Evolutionary conservation across 2,113 vertebrate species (phyloP), one percentile per base, ranked within the genome.

Genomic region (Typhlomys cinereus): DNA sequence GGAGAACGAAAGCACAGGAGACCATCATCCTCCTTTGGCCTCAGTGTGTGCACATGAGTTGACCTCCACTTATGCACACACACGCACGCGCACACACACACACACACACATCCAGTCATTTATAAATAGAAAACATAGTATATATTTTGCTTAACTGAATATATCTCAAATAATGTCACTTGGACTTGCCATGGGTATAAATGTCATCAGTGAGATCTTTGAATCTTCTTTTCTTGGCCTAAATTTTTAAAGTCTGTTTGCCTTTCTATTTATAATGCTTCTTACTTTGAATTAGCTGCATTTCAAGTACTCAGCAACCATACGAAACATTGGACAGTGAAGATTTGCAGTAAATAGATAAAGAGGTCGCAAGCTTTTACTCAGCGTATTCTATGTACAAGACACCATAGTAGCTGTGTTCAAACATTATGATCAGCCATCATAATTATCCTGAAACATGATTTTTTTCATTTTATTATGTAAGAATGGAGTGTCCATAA

Each of bases 181-280:
- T 91, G 34, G 36, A 50, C 4, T 62, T 67, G 10, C 11, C 34
- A 71, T 80, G 59, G 78, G 57, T 15, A 41, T 81, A 39, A 81
- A 69, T n/a, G 64, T 76, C 69, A 54, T 76, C 41, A 85, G 46
- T 69, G 59, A 80, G 41, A 17, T 62, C 44, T 62, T 93, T 92
- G 73, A n/a, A 59, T 61, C 11, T 34, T 71, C 3, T 29, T 54
- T 70, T 74, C 36, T 64, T 20, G 34, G 31, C 3, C 57, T 59
- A 59, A 59, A n/a, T n/a, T n/a, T n/a, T n/a, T n/a, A n/a, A n/a
- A n/a, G n/a, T n/a, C n/a, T n/a, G n/a, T n/a, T 11, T 62, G 29
- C 54, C 62, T 41, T 1, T 52, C 76, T 54, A 62, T 74, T 34
- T 90, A 93, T 29, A 83, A 54, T 66, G 64, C 78, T 57, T 46